Evolutionary conservation across 2,797 vertebrate species (phyloP).

Genomic region (Macroramphosus scolopax): DNA sequence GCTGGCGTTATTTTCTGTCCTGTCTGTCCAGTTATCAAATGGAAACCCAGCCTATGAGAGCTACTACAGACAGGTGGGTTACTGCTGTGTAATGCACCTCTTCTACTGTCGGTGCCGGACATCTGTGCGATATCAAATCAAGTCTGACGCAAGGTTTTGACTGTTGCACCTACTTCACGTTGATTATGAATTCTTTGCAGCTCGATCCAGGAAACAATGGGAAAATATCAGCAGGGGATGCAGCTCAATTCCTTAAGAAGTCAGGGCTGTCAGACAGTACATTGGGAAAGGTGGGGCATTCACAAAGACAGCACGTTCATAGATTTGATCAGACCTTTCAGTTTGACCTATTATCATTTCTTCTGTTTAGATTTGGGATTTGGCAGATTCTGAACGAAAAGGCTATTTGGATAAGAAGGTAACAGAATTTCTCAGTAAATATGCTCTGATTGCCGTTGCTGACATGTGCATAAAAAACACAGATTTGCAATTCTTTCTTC

Average conservation of each 20-base stretch:
- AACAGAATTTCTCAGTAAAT: slow-evolving; percentile 31
- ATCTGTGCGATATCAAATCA: neutral
- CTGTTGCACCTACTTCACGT: neutral
- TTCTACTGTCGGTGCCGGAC: neutral
- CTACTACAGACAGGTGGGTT: slow-evolving; percentile 90
- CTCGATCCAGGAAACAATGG: slow-evolving; percentile 90
- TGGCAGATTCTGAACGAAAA: slow-evolving; percentile 93
- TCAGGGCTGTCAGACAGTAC: slow-evolving; percentile 88
- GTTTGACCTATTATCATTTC: neutral
- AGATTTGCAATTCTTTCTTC: slow-evolving; percentile 7
- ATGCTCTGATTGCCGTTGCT: slow-evolving; percentile 6
- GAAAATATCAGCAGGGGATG: slow-evolving; percentile 88
- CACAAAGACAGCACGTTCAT: neutral
- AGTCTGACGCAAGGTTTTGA: no score
- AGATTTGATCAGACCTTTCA: neutral
- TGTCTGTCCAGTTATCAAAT: slow-evolving; percentile 83
- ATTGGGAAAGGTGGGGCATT: slow-evolving; percentile 85
- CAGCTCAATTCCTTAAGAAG: slow-evolving; percentile 93
- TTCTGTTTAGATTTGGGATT: slow-evolving; percentile 90
- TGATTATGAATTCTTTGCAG: slow-evolving; percentile 62
- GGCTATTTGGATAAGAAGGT: slow-evolving; percentile 97
- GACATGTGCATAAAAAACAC: slow-evolving; percentile 20
- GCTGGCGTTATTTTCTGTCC: slow-evolving; percentile 5
- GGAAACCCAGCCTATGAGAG: slow-evolving; percentile 89
- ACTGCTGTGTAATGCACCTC: neutral